A percentile compares a stretch with the other conserved stretches of the same genome.
Conservation (phyloP, 1,140 invertebrate genomes). For the Diplogasteroides magnus region DNA sequence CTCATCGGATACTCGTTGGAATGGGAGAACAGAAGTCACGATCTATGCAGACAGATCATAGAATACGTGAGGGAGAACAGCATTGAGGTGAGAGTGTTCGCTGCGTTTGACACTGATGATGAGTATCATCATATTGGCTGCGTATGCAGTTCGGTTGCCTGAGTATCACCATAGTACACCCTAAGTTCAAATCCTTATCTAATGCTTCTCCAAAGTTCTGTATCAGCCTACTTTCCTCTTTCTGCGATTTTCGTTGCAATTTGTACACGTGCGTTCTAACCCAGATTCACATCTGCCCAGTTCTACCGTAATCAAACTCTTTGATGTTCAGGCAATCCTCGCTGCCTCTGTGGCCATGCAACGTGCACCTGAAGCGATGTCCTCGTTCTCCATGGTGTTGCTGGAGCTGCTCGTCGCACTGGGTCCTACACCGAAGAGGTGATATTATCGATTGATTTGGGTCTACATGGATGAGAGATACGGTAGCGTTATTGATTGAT, state of each 20-base stretch:
- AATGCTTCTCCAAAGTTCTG: background rate
- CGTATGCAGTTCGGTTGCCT: no score
- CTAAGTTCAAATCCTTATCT: background rate
- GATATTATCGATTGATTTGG: no score
- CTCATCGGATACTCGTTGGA: background rate
- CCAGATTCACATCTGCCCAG: no score
- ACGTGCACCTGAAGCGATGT: background rate
- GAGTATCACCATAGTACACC: no score
- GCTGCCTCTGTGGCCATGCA: background rate
- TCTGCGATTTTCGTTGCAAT: no score
- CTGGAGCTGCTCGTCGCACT: background rate
- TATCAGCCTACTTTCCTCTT: no score
- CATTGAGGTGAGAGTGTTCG: no score
- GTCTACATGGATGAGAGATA: background rate
- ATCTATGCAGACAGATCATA: background rate
- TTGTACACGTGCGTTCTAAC: no score
- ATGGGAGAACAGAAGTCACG: background rate
- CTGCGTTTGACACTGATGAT: no score
- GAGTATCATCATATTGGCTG: no score
- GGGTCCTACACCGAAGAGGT: no score
- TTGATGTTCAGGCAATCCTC: background rate
- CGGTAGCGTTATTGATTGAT: background rate
- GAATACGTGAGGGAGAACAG: background rate
- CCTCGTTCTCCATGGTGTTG: background rate
- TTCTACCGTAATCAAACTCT: no score